Base-by-base conservation (phyloP, 2,888 invertebrate genomes). In the Drosophila mulleri region DNA sequence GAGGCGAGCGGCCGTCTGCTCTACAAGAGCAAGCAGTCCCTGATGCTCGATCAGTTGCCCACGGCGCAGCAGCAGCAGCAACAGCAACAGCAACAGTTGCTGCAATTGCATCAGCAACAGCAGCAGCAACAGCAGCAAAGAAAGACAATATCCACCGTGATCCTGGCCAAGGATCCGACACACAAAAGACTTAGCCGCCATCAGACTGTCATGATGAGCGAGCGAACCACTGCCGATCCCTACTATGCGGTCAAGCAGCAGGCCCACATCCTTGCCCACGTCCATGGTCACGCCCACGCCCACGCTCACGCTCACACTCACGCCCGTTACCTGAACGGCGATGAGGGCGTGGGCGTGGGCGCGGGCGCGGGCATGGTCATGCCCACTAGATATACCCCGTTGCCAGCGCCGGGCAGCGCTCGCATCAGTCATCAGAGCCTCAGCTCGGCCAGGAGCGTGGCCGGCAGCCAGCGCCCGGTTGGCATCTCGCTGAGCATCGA, bases 151-250 rank as follows among this genome's bases (percentile, higher is more conserved):
- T 85, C 88, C 80, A 82, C 85, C 88, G 80, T 78, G 80, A 78
- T 89, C 72, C 85, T 89, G 65, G 69, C 83, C 72, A 88, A 89
- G 88, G 88, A 86, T 77, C 69, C 88, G 69, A 70, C 72, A 76
- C 85, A 89, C 60, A 86, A 89, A 89, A 86, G 86, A 86, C 86
- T 86, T 77, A 86, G 83, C 59, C 88, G 86, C 68, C 86, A 86
- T 57, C 86, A 86, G 85, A 86, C 86, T 47, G 88, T 89, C 37
- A 65, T 86, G 60, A 86, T 86, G 86, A 89, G 80, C 54, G 85
- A 87, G 50, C 79, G 82, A 26, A 37, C 69, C 50, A 68, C 78
- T 67, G 68, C 78, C 53, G 86, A 82, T 70, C 76, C 85, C 70
- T 81, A 80, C 45, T 72, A 75, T 42, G 80, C 80, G 58, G 37